These are phyloP conservation scores for Hozukius guyotensis DNA, from an alignment of 2,797 vertebrate genomes.

Conservation along the genomic window DNA sequence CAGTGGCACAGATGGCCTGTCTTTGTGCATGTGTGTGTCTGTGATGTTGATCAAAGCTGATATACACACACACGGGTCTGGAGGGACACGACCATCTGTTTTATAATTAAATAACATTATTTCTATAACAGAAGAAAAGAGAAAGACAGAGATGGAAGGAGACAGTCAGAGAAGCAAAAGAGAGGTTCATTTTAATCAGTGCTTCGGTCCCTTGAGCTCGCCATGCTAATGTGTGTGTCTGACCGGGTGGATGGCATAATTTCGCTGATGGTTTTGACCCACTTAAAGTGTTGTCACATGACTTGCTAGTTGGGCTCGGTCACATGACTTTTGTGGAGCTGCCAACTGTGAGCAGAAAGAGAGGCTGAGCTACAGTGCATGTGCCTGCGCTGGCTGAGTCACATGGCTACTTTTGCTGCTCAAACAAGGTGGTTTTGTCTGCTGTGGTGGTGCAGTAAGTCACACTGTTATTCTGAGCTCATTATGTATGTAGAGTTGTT, in stretches of 20 bases:
- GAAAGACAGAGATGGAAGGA: slow-evolving; percentile 39
- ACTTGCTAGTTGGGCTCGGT: slow-evolving; percentile 45
- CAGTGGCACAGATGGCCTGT: slow-evolving; percentile 59
- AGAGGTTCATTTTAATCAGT: slow-evolving; percentile 56
- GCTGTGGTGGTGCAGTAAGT: slow-evolving; percentile 16
- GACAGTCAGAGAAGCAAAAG: slow-evolving; percentile 14
- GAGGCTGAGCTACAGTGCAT: not conserved
- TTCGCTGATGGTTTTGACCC: slow-evolving; percentile 75
- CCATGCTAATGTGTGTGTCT: slow-evolving; percentile 16
- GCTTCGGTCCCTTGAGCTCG: slow-evolving; percentile 54
- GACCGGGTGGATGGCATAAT: slow-evolving; percentile 56
- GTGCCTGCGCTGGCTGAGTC: slow-evolving; percentile 35
- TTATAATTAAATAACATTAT: slow-evolving; percentile 54
- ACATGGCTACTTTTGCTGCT: slow-evolving; percentile 29
- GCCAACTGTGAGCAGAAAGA: slow-evolving; percentile 34
- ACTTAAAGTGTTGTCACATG: slow-evolving; percentile 68
- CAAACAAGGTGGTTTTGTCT: slow-evolving; percentile 52
- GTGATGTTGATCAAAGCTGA: slow-evolving; percentile 66
- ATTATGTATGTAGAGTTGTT: not conserved
- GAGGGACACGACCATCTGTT: slow-evolving; percentile 60
- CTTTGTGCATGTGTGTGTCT: slow-evolving; percentile 23
- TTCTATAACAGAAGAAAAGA: slow-evolving; percentile 11
- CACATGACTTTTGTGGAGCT: slow-evolving; percentile 47
- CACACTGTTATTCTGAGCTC: slow-evolving; percentile 10
- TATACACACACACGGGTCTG: slow-evolving; percentile 26